These are phyloP conservation scores for Sciurus vulgaris DNA, from an alignment of 2,797 vertebrate genomes.

Conservation along the genomic window DNA sequence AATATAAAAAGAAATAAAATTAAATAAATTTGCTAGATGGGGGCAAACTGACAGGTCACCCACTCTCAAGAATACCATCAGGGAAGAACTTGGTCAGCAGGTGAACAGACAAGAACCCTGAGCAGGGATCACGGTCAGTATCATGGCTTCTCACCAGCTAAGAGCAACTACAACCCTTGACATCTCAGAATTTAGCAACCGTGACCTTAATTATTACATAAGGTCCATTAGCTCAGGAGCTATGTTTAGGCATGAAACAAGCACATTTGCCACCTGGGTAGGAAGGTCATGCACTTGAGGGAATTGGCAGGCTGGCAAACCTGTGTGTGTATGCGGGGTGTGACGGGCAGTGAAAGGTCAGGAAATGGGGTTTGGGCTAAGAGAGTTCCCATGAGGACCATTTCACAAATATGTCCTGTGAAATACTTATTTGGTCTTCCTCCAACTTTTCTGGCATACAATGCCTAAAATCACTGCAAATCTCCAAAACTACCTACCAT, in stretches of 20 bases:
- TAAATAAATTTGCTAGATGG: not conserved
- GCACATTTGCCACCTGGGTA: rapidly evolving
- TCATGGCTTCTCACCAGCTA: not conserved
- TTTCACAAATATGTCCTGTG: no score
- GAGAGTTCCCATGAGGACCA: not conserved
- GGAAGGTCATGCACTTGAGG: rapidly evolving
- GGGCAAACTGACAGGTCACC: not conserved
- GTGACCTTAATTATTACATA: not conserved
- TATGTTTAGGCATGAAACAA: not conserved
- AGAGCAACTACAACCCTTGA: not conserved
- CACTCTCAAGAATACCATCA: not conserved
- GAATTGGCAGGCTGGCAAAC: no score
- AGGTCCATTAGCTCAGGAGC: not conserved
- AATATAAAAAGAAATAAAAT: not conserved
- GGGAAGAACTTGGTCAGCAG: not conserved
- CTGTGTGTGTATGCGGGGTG: no score
- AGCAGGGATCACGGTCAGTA: not conserved
- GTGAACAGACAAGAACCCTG: not conserved
- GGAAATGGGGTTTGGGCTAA: not conserved
- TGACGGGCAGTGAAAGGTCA: no score
- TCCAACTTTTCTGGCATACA: not conserved
- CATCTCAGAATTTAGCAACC: not conserved
- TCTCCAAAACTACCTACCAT: no score
- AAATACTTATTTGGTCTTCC: not conserved
- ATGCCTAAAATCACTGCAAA: no score